These are phyloP conservation scores for Galeruca laticollis DNA, from an alignment of 2,888 invertebrate species.

Conservation along the genomic window DNA sequence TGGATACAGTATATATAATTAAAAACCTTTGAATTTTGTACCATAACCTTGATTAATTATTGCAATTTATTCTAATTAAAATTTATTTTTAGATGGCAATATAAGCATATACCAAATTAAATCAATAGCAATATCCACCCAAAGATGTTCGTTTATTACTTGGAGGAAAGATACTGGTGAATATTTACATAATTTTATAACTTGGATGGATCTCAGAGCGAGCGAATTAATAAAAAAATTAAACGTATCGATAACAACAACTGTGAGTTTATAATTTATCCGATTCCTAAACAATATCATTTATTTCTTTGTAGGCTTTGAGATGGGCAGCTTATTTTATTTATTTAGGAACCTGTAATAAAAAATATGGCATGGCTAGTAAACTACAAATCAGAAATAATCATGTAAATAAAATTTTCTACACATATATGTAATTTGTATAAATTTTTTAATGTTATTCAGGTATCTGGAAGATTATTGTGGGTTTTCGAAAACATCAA, in stretches of 20 bases:
- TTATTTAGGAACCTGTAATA: constrained; percentile 82
- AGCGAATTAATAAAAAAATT: constrained; percentile 69
- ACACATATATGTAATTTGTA: constrained; percentile 18
- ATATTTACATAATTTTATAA: constrained; percentile 75
- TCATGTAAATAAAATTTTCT: constrained; percentile 73
- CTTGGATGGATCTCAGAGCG: constrained; percentile 78
- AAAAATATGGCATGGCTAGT: constrained; percentile 86
- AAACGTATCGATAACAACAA: constrained; percentile 70
- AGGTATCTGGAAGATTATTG: constrained; percentile 73
- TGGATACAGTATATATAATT: neutral
- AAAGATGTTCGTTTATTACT: constrained; percentile 74
- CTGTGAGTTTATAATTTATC: constrained; percentile 61
- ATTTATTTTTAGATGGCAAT: constrained; percentile 74
- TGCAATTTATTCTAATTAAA: neutral
- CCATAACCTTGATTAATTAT: neutral
- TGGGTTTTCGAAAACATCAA: constrained; percentile 84
- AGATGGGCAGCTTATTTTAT: constrained; percentile 76
- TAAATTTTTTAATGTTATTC: constrained; percentile 28
- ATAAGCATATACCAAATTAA: constrained; percentile 76
- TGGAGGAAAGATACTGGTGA: constrained; percentile 74
- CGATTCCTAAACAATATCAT: constrained; percentile 8
- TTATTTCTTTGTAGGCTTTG: constrained; percentile 61
- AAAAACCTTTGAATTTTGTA: neutral
- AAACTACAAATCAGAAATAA: constrained; percentile 86
- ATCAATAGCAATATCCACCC: constrained; percentile 78